Evolutionary conservation across 2,888 invertebrate species (phyloP).

Genomic region (Acronicta psi): DNA sequence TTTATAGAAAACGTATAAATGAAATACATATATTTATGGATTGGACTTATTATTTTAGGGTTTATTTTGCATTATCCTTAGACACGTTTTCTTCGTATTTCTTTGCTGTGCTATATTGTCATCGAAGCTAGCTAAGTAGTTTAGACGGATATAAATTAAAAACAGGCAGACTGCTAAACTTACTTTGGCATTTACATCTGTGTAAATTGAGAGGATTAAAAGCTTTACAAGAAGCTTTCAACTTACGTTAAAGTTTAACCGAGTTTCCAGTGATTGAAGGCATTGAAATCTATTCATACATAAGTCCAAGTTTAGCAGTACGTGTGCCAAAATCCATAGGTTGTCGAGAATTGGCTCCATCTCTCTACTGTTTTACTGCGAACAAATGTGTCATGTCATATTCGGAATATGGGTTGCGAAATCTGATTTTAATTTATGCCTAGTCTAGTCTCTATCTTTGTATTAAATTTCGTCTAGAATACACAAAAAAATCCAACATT

Average conservation of each 20-base stretch:
- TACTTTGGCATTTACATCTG: too few relatives aligned
- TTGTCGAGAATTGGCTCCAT: slow-evolving; percentile 32
- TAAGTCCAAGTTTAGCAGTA: slow-evolving; percentile 22
- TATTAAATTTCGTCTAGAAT: too few relatives aligned
- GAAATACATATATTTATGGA: too few relatives aligned
- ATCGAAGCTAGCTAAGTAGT: too few relatives aligned
- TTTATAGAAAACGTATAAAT: too few relatives aligned
- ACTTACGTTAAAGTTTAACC: slow-evolving; percentile 21
- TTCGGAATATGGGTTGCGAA: background rate
- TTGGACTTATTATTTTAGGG: too few relatives aligned
- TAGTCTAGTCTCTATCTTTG: background rate
- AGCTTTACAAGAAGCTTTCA: slow-evolving; percentile 1
- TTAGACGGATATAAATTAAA: too few relatives aligned
- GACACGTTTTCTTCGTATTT: too few relatives aligned
- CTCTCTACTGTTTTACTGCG: background rate
- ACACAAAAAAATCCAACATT: too few relatives aligned
- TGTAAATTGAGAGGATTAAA: background rate
- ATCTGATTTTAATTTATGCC: background rate
- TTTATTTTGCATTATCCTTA: too few relatives aligned
- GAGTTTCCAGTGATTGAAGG: slow-evolving; percentile 28
- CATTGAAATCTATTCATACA: slow-evolving; percentile 27
- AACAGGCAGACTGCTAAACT: too few relatives aligned
- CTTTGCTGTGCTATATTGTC: too few relatives aligned
- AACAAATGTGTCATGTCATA: slow-evolving; percentile 3
- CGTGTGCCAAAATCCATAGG: slow-evolving; percentile 39